Evolutionary conservation across 2,797 vertebrate species (phyloP), one percentile per base, ranked within the genome.

Genomic region (Serranus cabrilla): DNA sequence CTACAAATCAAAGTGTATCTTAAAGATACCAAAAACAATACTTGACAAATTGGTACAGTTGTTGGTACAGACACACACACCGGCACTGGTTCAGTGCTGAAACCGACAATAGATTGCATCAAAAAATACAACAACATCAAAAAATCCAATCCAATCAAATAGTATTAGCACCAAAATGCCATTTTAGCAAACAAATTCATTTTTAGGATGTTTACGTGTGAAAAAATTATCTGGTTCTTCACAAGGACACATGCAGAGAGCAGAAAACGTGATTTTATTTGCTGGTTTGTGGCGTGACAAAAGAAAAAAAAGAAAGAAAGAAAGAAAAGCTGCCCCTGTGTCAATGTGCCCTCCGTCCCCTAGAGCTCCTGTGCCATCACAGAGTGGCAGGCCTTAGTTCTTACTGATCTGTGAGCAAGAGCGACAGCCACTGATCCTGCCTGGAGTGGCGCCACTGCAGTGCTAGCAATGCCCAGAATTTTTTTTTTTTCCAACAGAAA

Each of bases 401-500:
- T 82, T 80, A 80, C 68, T 82, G 85, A 81, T 89, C 61, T 86
- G 76, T 82, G 85, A 87, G 84, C 79, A 66, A 85, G 77, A 82
- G 78, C 61, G 71, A 86, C 89, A 83, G 88, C 78, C 83, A 80
- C 86, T 80, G 80, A 87, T 91, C 88, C 74, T 70, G 84, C 71
- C 82, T 93, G 92, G 90, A 92, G 69, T 73, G 50, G 50, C 21
- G 82, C 90, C 85, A 78, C 59, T 56, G 58, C 81, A 57, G 42
- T 46, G 57, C 64, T 52, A 76, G 64, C 67, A 61, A 62, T 91
- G 88, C 85, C 89, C 84, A 71, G 72, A 83, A 27, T 49, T n/a
- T n/a, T 51, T 49, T 17, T 18, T 5, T 40, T 43, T 61, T 52
- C 75, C 59, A 75, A 82, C 75, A 84, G 58, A 83, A 83, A 81